A percentile compares a stretch with the other conserved stretches of the same genome.
Evolutionary conservation across 2,113 vertebrate genomes (phyloP).

Genomic region (Phalacrocorax aristotelis): DNA sequence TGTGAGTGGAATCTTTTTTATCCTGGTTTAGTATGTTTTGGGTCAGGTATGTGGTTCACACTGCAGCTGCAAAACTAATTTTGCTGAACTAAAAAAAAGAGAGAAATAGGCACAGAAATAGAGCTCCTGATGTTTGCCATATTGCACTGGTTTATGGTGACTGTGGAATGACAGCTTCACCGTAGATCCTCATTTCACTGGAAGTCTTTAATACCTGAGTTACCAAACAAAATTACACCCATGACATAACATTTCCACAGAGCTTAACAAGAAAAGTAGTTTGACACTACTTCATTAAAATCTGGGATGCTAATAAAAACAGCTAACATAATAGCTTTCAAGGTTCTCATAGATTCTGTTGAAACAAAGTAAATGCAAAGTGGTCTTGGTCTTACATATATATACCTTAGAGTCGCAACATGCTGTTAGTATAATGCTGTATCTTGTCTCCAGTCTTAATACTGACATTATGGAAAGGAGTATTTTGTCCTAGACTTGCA

Average conservation of each 20-base stretch:
- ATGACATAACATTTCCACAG: neutral
- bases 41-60: neutral
- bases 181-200: neutral
- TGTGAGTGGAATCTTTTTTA: neutral
- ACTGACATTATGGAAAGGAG: neutral
- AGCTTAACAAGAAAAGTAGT: neutral
- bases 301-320: neutral
- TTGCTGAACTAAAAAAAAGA: neutral
- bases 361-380: neutral
- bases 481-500: neutral
- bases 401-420: neutral
- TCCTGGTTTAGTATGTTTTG: neutral
- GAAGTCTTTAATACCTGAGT: neutral
- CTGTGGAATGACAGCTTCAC: neutral
- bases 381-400: neutral
- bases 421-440: neutral
- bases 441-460: neutral
- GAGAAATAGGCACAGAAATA: neutral
- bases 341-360: neutral
- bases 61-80: neutral
- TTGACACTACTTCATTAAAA: neutral
- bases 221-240: neutral
- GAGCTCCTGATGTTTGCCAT: neutral
- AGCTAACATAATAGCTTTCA: neutral
- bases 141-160: neutral